phyloP scores from a whole-genome alignment of 1,140 invertebrate genomes.

The Drosophila chauvacae region DNA sequence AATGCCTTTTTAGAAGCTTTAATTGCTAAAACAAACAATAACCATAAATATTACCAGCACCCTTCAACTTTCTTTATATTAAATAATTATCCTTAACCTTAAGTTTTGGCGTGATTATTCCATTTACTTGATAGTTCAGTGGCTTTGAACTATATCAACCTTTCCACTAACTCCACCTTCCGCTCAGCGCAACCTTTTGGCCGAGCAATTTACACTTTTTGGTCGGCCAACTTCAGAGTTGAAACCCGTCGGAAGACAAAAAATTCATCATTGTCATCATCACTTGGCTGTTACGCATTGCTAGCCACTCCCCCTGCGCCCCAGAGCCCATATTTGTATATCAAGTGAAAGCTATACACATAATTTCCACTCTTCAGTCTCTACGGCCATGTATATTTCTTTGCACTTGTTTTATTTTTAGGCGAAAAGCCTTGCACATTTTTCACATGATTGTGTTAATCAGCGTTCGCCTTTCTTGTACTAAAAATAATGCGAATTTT shows the following conservation, averaged over 20 bases:
- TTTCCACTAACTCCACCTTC: slow-evolving; percentile 23
- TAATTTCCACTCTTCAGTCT: slow-evolving; percentile 57
- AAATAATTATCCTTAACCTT: slow-evolving; percentile 11
- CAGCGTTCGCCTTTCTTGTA: slow-evolving; percentile 44
- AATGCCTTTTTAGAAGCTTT: not conserved
- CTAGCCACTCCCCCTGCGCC: slow-evolving; percentile 50
- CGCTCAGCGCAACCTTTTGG: slow-evolving; percentile 25
- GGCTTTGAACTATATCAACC: slow-evolving; percentile 32
- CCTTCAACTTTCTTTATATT: slow-evolving; percentile 5
- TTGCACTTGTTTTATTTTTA: slow-evolving; percentile 62
- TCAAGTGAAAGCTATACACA: slow-evolving; percentile 76
- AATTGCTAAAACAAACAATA: not conserved
- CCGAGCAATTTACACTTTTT: slow-evolving; percentile 38
- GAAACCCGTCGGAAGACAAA: slow-evolving; percentile 27
- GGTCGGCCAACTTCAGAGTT: slow-evolving; percentile 23
- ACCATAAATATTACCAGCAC: not conserved
- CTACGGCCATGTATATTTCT: slow-evolving; percentile 17
- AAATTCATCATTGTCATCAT: slow-evolving; percentile 56
- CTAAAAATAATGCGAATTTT: slow-evolving; percentile 59
- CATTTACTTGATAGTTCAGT: slow-evolving; percentile 1
- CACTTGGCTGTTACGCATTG: slow-evolving; percentile 60
- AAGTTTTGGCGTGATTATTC: not conserved
- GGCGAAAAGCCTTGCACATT: slow-evolving; percentile 64
- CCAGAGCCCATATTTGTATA: slow-evolving; percentile 64
- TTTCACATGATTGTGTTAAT: slow-evolving; percentile 79